Base-by-base conservation (phyloP, 2,888 invertebrate species). In the Drosophila neonasuta region DNA sequence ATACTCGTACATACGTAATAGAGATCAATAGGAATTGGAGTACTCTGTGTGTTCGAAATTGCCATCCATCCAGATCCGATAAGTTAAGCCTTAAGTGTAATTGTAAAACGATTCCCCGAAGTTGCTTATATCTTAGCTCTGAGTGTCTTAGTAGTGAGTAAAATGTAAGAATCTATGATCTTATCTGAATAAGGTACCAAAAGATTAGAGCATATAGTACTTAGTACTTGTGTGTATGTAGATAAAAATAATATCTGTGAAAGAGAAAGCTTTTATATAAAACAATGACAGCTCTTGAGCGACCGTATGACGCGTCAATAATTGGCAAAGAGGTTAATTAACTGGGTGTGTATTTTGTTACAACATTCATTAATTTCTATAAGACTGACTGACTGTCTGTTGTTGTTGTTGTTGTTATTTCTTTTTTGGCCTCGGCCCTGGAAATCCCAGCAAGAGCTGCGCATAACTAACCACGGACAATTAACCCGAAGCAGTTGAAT, bases 311-410 rank as follows among this genome's bases (percentile, higher is more conserved):
- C 42, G 41, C 57, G 36, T 63, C 42, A 63, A 68, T 58, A 73
- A 73, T 77, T 74, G 74, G 78, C 74, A 77, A 58, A 67, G 39
- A 45, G 59, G 59, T 74, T 68, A 68, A 77, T 77, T 74, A 58
- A 17, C 50, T 77, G 69, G 74, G 74, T 74, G 74, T 77, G 74
- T 68, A 11, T 60, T 24, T 68, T 54, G 49, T 72, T 67, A 41
- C 66, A 58, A 45, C 66, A 52, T 51, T 51, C 39, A 52, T 41
- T 41, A 44, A 44, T 49, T 41, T 9, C 17, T 30, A 57, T 57
- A 6, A 39, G 36, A 20, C 34, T 39, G 24, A 5, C 24, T 24
- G 24, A 5, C 24, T 24, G 24, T 2, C 50, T 56, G 49, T 24
- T 10, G n/a, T 10, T 56, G 3, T 54, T 56, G 49, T 24, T 10